Percentiles rank a stretch among this genome's conserved stretches.
Conservation (phyloP, 2,797 vertebrate genomes). For the Monodelphis domestica region DNA sequence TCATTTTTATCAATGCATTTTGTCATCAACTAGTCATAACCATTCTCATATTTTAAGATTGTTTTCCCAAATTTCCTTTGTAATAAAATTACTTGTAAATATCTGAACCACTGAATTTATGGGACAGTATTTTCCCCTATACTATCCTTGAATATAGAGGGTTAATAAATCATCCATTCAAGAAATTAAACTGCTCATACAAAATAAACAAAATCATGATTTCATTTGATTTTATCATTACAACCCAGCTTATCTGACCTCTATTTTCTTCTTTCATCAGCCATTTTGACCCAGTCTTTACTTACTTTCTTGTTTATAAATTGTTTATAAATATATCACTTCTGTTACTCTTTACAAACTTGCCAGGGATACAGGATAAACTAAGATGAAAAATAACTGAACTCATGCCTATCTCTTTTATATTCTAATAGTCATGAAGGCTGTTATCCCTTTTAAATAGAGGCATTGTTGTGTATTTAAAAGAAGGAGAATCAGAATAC, state of each 20-base stretch:
- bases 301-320: background rate
- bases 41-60: background rate
- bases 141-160: conserved; percentile 53
- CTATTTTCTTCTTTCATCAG: accelerated
- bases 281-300: background rate
- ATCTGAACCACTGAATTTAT: conserved; percentile 62
- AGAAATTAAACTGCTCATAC: background rate
- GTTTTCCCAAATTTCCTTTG: background rate
- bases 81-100: conserved; percentile 36
- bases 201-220: background rate
- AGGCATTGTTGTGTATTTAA: too few relatives aligned
- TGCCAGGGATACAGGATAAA: too few relatives aligned
- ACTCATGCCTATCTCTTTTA: too few relatives aligned
- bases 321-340: background rate
- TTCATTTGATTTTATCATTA: background rate
- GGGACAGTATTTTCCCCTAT: conserved; percentile 48
- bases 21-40: background rate
- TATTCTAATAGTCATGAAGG: too few relatives aligned
- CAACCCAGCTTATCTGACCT: conserved; percentile 12
- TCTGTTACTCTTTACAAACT: background rate
- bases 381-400: too few relatives aligned
- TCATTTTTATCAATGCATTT: background rate
- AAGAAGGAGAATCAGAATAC: too few relatives aligned
- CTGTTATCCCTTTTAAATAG: too few relatives aligned
- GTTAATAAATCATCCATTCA: conserved; percentile 26